A percentile compares a stretch with the other conserved stretches of the same genome.
These are phyloP conservation scores for Halcyon leucocephala DNA, from an alignment of 2,797 vertebrate species.

Conservation along the genomic window DNA sequence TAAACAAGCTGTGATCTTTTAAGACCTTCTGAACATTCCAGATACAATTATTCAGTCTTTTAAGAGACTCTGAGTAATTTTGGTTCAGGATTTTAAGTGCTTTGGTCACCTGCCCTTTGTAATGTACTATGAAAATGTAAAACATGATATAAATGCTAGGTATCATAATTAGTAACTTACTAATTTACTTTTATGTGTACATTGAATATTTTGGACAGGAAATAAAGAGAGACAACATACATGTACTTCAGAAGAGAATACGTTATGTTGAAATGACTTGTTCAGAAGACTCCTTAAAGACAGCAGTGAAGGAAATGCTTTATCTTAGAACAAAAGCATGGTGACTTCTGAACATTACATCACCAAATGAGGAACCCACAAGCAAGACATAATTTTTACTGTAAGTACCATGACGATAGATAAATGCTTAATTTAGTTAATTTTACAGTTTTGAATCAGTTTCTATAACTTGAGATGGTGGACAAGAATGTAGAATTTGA, in stretches of 20 bases:
- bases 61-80: neutral
- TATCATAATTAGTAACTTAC: constrained; percentile 9
- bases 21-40: constrained; percentile 18
- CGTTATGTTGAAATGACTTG: constrained; percentile 68
- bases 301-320: constrained; percentile 51
- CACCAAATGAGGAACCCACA: constrained; percentile 83
- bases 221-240: constrained; percentile 35
- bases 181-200: constrained; percentile 33
- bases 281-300: constrained; percentile 62
- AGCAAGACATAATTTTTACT: constrained; percentile 78
- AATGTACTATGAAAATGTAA: neutral
- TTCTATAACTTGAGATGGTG: neutral
- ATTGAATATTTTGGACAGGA: constrained; percentile 71
- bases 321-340: constrained; percentile 75
- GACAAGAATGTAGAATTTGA: neutral
- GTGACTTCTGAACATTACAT: constrained; percentile 77
- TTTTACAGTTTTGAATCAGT: neutral
- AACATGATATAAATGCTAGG: neutral
- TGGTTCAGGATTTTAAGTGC: neutral
- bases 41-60: constrained; percentile 20
- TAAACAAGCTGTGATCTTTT: constrained; percentile 7
- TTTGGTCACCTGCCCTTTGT: neutral
- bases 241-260: constrained; percentile 41
- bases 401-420: constrained; percentile 66
- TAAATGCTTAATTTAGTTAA: neutral